Base-by-base conservation (phyloP, 2,797 vertebrate species). In the Eulemur coronatus region DNA sequence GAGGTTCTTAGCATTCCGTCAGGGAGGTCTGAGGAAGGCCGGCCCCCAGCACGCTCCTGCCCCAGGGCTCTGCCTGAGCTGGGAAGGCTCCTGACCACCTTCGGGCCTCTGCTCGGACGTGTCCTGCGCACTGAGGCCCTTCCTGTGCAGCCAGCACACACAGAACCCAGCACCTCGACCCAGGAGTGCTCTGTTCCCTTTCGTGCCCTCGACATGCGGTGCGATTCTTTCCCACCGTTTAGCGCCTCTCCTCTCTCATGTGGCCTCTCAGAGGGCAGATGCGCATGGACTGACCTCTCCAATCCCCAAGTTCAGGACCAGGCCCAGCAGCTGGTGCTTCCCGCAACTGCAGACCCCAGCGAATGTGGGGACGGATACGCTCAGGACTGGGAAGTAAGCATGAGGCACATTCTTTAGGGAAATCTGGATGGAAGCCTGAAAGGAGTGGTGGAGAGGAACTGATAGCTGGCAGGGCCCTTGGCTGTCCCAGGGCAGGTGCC, bases 151-250 rank as follows among this genome's bases (percentile, higher is more conserved):
- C 10, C 1, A 52, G 30, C 12, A 35, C 12, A 57, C 65, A 43
- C 10, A 88, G 65, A 59, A 28, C 7, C 33, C 28, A 1, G 46
- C 4, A 4, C 0, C 12, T 26, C 1, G 4, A 3, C 9, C 35
- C 3, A 17, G 0, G 41, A 1, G 0, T 5, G 80, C 26, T 69
- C 35, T 65, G 14, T 3, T 18, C 24, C 38, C 24, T 28, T 14
- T 7, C 12, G 9, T 10, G 14, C 41, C 7, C 30, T 10, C 0
- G 2, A 63, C 20, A 3, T 1, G 2, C 46, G 0, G 3, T 35
- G n/a, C 1, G 18, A 7, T 26, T 7, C 76, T n/a, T 52, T n/a
- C n/a, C n/a, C 6, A 0, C 7, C 17, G 12, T 33, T 18, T 7
- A 0, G 6, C 4, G 5, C n/a, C 48, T 3, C 10, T 50, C 17